A percentile compares a stretch with the other conserved stretches of the same genome.
These are phyloP conservation scores for Lumbricus terrestris DNA, from an alignment of 2,888 invertebrate genomes.

Conservation along the genomic window DNA sequence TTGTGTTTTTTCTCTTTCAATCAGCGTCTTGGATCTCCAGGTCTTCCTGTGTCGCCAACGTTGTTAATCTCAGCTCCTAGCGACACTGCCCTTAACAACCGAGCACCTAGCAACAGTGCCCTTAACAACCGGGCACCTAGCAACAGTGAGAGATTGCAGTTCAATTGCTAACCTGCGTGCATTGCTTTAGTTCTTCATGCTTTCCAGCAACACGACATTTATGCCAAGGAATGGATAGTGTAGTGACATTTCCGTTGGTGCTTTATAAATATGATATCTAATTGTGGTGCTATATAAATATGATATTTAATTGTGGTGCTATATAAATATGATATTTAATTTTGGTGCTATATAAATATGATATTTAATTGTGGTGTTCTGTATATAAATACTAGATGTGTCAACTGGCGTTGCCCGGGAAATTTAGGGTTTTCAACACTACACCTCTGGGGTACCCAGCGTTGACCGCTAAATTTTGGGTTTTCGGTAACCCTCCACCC, in stretches of 20 bases:
- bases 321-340: no score
- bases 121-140: neutral
- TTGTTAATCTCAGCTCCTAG: neutral
- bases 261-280: no score
- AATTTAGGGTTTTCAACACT: no score
- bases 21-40: neutral
- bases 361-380: neutral
- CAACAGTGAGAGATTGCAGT: neutral
- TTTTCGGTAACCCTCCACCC: no score
- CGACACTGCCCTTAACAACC: neutral
- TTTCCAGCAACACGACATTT: neutral
- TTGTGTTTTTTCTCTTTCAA: neutral
- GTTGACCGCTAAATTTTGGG: no score
- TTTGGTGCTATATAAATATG: neutral
- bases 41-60: neutral
- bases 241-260: neutral
- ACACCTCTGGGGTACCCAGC: no score
- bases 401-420: no score
- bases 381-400: no score
- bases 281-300: neutral
- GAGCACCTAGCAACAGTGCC: neutral
- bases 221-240: neutral
- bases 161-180: no score
- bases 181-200: no score
- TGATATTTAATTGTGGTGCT: neutral